phyloP scores from a whole-genome alignment of 2,888 invertebrate species.

The Luperina nickerlii region DNA sequence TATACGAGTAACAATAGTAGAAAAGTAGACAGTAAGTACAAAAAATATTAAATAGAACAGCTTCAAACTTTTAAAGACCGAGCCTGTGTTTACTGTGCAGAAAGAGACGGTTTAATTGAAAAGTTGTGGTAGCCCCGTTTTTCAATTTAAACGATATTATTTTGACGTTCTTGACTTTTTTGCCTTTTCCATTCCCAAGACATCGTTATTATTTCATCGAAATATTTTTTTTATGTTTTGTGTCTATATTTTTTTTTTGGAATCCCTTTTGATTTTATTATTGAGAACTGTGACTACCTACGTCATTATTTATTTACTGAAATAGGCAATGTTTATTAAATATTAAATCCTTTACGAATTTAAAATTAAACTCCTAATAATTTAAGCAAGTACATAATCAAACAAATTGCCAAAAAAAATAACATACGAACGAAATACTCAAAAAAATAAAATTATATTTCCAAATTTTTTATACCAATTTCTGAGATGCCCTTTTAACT shows the following conservation, averaged over 20 bases:
- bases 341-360: neutral
- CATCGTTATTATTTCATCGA: neutral
- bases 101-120: conserved; percentile 9
- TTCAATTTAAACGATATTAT: neutral
- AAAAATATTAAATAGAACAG: conserved; percentile 1
- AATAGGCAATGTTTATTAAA: neutral
- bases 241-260: too few relatives aligned
- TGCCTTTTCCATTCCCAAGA: neutral
- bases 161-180: neutral
- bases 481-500: neutral
- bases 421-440: neutral
- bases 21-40: neutral
- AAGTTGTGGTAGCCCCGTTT: conserved; percentile 10
- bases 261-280: neutral
- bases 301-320: neutral
- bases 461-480: neutral
- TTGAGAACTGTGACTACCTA: neutral
- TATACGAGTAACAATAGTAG: neutral
- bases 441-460: neutral
- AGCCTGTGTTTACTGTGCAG: conserved; percentile 7
- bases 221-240: neutral
- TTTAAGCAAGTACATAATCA: neutral
- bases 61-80: conserved; percentile 13
- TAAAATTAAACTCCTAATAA: neutral
- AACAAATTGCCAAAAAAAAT: neutral